Base-by-base conservation (phyloP, 2,797 vertebrate genomes). In the Psittacula echo region DNA sequence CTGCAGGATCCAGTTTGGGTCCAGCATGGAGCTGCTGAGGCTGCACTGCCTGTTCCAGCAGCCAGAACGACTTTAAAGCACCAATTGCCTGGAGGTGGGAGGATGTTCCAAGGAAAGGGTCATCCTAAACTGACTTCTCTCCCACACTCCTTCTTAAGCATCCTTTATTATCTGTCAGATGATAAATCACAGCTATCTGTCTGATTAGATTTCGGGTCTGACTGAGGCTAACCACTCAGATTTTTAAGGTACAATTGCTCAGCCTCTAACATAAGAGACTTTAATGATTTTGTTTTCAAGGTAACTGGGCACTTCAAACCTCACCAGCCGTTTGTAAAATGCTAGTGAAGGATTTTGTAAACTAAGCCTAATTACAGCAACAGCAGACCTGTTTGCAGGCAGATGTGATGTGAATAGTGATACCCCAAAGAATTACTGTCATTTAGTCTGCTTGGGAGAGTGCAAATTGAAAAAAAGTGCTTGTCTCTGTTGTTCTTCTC, bases 281-380 rank as follows among this genome's bases (percentile, higher is more conserved):
- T 48, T 30, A 92, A 91, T 72, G 87, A 82, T 68, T 92, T 82
- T 85, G 37, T 85, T 87, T 90, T 79, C 80, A 89, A 82, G 41
- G 48, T 73, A 89, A 81, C 88, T 47, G 64, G 83, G 64, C 62
- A 54, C 77, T 77, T 89, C 27, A 87, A 91, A 82, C 91, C 89
- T 87, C 76, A 85, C 78, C 79, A 92, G 45, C n/a, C 71, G 64
- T 86, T 51, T 89, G 73, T 81, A 91, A 94, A 96, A 75, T 8
- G 34, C 76, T 89, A 34, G 79, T 81, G 92, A 94, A 92, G 47
- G 82, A 44, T 73, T 93, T 77, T 88, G 89, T 87, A 92, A 95
- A 91, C 91, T 56, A 81, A 89, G 60, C 39, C 61, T 95, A 95
- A 92, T 94, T 93, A 78, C 66, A 84, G 53, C 50, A 65, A 83